Evolutionary conservation across 2,113 vertebrate genomes (phyloP).

Genomic region (Spermophilus dauricus): DNA sequence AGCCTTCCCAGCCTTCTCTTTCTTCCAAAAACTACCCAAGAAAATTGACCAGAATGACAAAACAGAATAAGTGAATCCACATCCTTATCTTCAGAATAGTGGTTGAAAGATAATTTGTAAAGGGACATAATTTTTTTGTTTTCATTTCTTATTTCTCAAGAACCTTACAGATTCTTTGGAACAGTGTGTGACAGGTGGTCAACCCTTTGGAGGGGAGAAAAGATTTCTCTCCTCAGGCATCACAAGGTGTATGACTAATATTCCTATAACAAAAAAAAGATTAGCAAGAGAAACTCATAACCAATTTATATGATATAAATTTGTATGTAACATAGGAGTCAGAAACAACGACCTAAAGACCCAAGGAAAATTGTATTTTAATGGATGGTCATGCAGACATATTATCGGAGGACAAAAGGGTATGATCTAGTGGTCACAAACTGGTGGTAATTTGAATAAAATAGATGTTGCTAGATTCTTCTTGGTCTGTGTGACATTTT

Average conservation of each 20-base stretch:
- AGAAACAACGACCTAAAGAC: neutral
- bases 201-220: neutral
- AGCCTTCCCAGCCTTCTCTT: neutral
- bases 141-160: constrained; percentile 56
- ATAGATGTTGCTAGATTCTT: neutral
- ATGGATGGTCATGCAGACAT: neutral
- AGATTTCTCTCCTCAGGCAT: neutral
- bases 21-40: neutral
- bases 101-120: neutral
- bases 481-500: neutral
- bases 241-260: neutral
- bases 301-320: neutral
- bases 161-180: neutral
- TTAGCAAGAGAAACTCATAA: neutral
- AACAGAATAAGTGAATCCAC: constrained; percentile 4
- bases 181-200: neutral
- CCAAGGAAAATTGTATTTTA: neutral
- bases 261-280: neutral
- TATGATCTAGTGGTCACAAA: neutral
- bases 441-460: neutral
- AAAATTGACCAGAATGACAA: neutral
- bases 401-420: neutral
- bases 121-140: neutral
- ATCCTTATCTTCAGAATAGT: neutral
- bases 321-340: neutral